Evolutionary conservation across 2,888 invertebrate genomes (phyloP), one percentile per base, ranked within the genome.

Genomic region (Serripes groenlandicus): DNA sequence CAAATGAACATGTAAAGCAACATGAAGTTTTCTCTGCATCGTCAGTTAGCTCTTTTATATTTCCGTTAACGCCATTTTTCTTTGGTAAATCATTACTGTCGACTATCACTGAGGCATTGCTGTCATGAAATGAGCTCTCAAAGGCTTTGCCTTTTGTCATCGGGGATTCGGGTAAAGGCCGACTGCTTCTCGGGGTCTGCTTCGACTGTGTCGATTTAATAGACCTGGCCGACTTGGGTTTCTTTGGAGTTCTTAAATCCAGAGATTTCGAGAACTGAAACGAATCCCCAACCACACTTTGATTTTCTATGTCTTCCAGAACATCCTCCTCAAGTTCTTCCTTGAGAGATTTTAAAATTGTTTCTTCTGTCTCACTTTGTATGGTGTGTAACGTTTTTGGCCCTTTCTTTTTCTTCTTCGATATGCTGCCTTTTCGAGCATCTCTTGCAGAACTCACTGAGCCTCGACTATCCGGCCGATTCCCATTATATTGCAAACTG

Each of bases 321-420:
- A 88, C 77, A 52, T 92, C 91, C 37, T 92, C 92, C 72, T 91
- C 91, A 3, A 89, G 73, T 71, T 91, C 91, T 52, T 91, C 91
- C 79, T 91, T 91, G n/a, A 91, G 78, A 7, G 92, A 89, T 71
- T 90, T 90, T 18, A 91, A 81, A n/a, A 88, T 82, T 49, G 89
- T 91, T 66, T 90, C 91, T 60, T 83, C 78, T 58, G 87, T 86
- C 34, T 91, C 91, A 83, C 89, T 87, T 21, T 90, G 75, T 26
- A 84, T 84, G 3, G 77, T 86, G 34, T 81, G 81, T 49, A 83
- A 60, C 9, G 75, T 56, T 32, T 86, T 86, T 32, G 30, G 9
- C 5, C 80, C 62, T 73, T 90, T 91, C 79, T 91, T 91, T 85
- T 92, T 92, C 80, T 92, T 92, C 42, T 71, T 81, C 15, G 79